Conservation (phyloP, 1,140 invertebrate species). For the Bicyclus anynana region DNA sequence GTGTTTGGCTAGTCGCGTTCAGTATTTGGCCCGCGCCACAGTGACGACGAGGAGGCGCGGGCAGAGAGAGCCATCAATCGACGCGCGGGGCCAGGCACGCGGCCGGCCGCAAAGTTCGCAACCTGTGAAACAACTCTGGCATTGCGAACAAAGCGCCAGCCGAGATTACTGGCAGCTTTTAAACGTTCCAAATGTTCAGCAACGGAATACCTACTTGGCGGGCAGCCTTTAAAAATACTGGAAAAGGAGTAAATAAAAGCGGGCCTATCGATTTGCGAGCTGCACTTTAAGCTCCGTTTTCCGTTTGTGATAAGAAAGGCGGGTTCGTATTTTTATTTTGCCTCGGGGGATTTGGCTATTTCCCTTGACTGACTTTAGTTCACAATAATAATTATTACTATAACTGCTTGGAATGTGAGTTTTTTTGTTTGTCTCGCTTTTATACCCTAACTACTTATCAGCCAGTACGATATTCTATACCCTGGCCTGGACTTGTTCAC, state of each 20-base stretch:
- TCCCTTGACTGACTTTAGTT: no score
- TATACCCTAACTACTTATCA: no score
- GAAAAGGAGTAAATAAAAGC: conserved; percentile 46
- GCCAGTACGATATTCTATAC: no score
- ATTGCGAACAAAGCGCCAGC: conserved; percentile 44
- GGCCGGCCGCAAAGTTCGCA: conserved; percentile 50
- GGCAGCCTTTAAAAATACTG: conserved; percentile 51
- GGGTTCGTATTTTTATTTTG: conserved; percentile 12
- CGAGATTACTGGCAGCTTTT: conserved; percentile 58
- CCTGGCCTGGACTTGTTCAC: no score
- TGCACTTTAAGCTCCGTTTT: conserved; percentile 39
- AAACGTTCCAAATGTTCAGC: conserved; percentile 49
- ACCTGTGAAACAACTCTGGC: conserved; percentile 53
- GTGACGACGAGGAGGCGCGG: conserved; percentile 28
- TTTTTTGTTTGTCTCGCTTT: no score
- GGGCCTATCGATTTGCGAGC: conserved; percentile 51
- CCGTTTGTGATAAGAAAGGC: conserved; percentile 34
- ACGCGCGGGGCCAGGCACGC: conserved; percentile 31
- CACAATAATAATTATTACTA: no score
- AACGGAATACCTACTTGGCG: conserved; percentile 50
- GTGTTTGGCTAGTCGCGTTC: background rate
- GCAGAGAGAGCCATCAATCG: conserved; percentile 33
- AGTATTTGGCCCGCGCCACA: conserved; percentile 2
- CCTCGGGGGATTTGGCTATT: background rate
- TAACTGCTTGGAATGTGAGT: no score